These are phyloP conservation scores for Drosophila nigrodunni DNA, from an alignment of 1,140 invertebrate genomes.

Conservation along the genomic window DNA sequence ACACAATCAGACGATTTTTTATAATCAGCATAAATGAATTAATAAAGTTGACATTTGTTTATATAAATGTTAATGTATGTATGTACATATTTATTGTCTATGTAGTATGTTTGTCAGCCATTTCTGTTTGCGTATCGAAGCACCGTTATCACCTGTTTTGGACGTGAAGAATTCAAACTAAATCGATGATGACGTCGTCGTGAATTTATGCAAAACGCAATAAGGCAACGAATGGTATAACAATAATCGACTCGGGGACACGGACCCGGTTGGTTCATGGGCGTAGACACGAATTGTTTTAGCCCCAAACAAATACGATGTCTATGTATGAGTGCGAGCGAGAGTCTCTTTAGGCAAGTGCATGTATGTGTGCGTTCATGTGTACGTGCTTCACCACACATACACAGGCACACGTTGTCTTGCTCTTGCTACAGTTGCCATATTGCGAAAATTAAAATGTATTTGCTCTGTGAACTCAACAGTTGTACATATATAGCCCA, in stretches of 20 bases:
- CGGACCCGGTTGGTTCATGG: constrained; percentile 45
- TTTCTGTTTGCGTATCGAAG: constrained; percentile 22
- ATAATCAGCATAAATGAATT: constrained; percentile 53
- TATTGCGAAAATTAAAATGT: constrained; percentile 77
- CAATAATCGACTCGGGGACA: constrained; percentile 21
- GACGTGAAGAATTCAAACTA: constrained; percentile 42
- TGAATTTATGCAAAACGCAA: constrained; percentile 77
- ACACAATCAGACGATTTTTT: neutral
- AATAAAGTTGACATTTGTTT: constrained; percentile 15
- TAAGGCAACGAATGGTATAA: constrained; percentile 41
- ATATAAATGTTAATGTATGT: constrained; percentile 31
- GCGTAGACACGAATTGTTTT: constrained; percentile 28
- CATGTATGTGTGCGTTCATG: constrained; percentile 23
- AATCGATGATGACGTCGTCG: constrained; percentile 33
- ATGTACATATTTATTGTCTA: neutral
- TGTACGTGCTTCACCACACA: constrained; percentile 47
- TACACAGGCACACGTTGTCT: constrained; percentile 13
- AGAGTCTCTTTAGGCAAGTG: constrained; percentile 1
- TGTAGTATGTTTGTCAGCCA: constrained; percentile 3
- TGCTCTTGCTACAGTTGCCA: constrained; percentile 50
- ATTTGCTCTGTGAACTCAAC: constrained; percentile 55
- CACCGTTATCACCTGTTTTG: constrained; percentile 53
- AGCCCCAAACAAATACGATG: constrained; percentile 22
- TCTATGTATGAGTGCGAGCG: constrained; percentile 1
- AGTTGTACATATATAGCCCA: constrained; percentile 13